Percentiles rank a stretch among this genome's conserved stretches.
Conservation (phyloP, 2,113 vertebrate genomes). For the Pygoscelis adeliae region DNA sequence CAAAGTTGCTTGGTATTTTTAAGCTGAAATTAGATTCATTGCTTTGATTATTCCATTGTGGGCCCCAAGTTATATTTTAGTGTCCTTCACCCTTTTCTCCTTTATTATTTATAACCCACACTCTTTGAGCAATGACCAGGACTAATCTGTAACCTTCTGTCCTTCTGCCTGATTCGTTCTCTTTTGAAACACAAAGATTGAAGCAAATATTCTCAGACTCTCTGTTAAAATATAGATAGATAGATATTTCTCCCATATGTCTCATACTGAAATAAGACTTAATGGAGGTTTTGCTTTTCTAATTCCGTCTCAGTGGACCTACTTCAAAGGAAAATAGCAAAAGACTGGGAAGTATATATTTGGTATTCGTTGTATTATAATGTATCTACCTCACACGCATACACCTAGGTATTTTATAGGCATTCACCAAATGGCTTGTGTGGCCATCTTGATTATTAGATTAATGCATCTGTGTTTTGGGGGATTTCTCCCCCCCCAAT, state of each 20-base stretch:
- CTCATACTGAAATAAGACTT: conserved; percentile 84
- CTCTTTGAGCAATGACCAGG: conserved; percentile 99
- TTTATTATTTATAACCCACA: conserved; percentile 99
- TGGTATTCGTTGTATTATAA: conserved; percentile 58
- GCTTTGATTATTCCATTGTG: conserved; percentile 91
- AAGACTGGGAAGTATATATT: conserved; percentile 15
- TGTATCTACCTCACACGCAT: not conserved
- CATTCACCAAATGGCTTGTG: not conserved
- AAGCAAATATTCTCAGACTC: conserved; percentile 82
- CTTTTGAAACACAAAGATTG: conserved; percentile 94
- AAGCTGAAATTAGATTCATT: conserved; percentile 93
- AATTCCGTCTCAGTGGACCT: conserved; percentile 76
- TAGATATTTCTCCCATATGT: conserved; percentile 83
- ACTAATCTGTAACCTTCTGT: conserved; percentile 99
- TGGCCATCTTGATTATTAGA: conserved; percentile 16
- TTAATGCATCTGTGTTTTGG: conserved; percentile 23
- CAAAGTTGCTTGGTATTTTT: conserved; percentile 83
- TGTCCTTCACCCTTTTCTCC: conserved; percentile 90
- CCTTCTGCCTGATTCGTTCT: conserved; percentile 95
- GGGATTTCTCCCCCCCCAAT: rapidly evolving
- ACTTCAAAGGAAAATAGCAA: conserved; percentile 47
- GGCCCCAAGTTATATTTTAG: conserved; percentile 86
- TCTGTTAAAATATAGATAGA: conserved; percentile 80
- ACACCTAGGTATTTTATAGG: not conserved
- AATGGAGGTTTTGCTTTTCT: conserved; percentile 75